Evolutionary conservation across 2,797 vertebrate species (phyloP).

Genomic region (Eupleurogrammus muticus): DNA sequence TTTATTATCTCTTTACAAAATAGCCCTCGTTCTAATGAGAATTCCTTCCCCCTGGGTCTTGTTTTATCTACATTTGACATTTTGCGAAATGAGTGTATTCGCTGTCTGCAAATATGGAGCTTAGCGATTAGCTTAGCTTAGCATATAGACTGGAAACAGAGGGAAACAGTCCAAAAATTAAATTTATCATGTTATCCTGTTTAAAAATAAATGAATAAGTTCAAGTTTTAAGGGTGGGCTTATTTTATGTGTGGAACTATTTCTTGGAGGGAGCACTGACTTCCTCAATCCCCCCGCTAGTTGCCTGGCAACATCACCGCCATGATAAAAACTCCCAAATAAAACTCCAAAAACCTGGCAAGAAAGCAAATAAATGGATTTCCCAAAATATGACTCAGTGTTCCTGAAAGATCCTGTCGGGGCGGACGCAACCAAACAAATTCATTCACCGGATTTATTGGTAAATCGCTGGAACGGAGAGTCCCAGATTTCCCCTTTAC

Average conservation of each 20-base stretch:
- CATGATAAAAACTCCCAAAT: no score
- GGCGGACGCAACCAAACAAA: constrained; percentile 10
- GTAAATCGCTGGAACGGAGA: not conserved
- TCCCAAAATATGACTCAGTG: not conserved
- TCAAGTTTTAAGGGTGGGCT: no score
- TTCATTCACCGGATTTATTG: constrained; percentile 3
- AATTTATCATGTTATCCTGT: no score
- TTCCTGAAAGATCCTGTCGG: not conserved
- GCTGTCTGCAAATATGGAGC: not conserved
- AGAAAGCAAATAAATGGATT: not conserved
- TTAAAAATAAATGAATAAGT: no score
- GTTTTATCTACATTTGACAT: constrained; percentile 39
- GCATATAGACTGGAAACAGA: not conserved
- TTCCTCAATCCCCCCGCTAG: no score
- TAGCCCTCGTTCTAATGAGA: constrained; percentile 45
- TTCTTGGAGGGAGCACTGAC: no score
- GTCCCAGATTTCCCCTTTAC: constrained; percentile 34
- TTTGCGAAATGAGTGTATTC: not conserved
- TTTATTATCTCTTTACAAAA: constrained; percentile 37
- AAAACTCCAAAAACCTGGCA: no score
- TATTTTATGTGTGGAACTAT: no score
- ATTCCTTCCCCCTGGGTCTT: constrained; percentile 25
- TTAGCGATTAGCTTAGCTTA: not conserved
- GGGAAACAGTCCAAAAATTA: not conserved
- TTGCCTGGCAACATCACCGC: no score